These are phyloP conservation scores for Mirza zaza DNA, from an alignment of 2,113 vertebrate genomes.

Conservation along the genomic window DNA sequence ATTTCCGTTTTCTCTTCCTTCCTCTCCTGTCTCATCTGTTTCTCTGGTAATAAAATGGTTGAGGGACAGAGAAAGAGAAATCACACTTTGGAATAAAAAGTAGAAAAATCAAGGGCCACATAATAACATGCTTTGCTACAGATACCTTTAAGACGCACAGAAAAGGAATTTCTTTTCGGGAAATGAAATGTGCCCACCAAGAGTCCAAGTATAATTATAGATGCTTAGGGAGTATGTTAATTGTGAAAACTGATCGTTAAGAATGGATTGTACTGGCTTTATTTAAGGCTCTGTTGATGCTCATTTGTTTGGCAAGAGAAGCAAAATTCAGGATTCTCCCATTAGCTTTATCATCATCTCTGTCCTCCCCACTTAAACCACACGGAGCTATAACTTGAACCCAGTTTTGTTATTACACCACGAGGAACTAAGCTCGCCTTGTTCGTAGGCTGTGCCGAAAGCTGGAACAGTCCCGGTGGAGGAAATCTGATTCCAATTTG, in stretches of 20 bases:
- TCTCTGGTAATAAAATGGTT: neutral
- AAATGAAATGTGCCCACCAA: slow-evolving; percentile 20
- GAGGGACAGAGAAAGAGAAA: neutral
- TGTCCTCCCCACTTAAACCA: neutral
- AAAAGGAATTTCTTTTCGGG: slow-evolving; percentile 32
- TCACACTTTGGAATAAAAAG: neutral
- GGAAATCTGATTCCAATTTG: slow-evolving; percentile 72
- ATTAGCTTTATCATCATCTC: slow-evolving; percentile 12
- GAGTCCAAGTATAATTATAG: neutral
- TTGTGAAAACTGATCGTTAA: slow-evolving; percentile 26
- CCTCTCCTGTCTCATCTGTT: neutral
- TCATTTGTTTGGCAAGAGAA: slow-evolving; percentile 58
- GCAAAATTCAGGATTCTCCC: neutral
- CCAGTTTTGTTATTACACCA: neutral
- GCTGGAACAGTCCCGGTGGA: slow-evolving; percentile 48
- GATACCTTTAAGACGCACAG: neutral
- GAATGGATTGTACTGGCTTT: neutral
- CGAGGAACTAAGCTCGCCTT: slow-evolving; percentile 14
- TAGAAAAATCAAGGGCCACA: neutral
- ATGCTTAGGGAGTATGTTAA: neutral
- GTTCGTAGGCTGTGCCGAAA: slow-evolving; percentile 34
- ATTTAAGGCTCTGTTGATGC: slow-evolving; percentile 27
- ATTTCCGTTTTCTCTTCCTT: neutral
- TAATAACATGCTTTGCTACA: neutral
- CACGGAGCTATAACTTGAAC: neutral